Percentiles rank a stretch among this genome's conserved stretches.
phyloP scores from a whole-genome alignment of 2,888 invertebrate genomes.

The Hipparchia semele region DNA sequence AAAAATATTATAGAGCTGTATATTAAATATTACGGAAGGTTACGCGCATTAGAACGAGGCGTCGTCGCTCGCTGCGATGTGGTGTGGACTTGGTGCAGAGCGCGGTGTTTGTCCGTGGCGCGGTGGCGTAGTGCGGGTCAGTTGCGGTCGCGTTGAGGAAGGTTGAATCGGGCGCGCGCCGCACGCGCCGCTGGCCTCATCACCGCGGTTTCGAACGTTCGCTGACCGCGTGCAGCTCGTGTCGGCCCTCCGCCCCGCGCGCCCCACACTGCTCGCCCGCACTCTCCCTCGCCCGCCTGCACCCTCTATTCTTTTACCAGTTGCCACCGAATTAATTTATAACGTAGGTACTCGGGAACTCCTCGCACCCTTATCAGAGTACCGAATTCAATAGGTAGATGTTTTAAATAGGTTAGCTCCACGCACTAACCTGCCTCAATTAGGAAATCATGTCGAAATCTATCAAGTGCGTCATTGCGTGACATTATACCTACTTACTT shows the following conservation, averaged over 20 bases:
- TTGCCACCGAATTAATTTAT: constrained; percentile 39
- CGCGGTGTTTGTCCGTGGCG: constrained; percentile 48
- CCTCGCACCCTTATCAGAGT: constrained; percentile 30
- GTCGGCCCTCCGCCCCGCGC: constrained; percentile 69
- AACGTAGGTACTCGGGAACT: constrained; percentile 19
- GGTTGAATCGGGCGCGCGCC: constrained; percentile 82
- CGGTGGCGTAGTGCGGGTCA: constrained; percentile 69
- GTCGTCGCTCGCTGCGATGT: constrained; percentile 36
- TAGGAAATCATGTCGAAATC: constrained; percentile 40
- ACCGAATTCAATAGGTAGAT: constrained; percentile 34
- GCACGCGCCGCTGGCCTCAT: constrained; percentile 77
- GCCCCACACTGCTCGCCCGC: constrained; percentile 45
- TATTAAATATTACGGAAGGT: constrained; percentile 29
- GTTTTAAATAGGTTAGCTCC: constrained; percentile 37
- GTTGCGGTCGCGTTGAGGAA: constrained; percentile 83
- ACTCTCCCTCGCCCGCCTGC: constrained; percentile 50
- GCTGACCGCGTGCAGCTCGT: constrained; percentile 81
- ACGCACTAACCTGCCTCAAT: constrained; percentile 48
- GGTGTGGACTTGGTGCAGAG: neutral
- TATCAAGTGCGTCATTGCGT: constrained; percentile 31
- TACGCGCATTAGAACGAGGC: constrained; percentile 38
- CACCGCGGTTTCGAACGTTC: constrained; percentile 76
- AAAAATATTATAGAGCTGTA: neutral
- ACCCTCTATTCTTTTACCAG: constrained; percentile 48
- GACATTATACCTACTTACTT: neutral